These are phyloP conservation scores for Origma solitaria DNA, from an alignment of 2,113 vertebrate genomes.

Conservation along the genomic window DNA sequence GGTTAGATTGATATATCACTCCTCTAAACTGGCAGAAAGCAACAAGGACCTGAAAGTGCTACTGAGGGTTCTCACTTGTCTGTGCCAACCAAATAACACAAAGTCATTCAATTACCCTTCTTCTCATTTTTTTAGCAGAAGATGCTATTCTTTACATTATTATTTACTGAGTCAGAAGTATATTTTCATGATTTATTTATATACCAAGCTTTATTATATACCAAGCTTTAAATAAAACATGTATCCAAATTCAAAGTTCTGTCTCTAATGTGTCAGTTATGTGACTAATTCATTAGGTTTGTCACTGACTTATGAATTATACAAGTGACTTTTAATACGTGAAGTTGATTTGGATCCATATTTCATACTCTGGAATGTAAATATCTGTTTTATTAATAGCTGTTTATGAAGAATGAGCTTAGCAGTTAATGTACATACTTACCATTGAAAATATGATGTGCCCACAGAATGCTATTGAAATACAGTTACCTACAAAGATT, in stretches of 20 bases:
- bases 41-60: background rate
- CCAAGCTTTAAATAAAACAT: constrained; percentile 66
- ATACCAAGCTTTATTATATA: too few species aligned
- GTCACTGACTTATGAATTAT: constrained; percentile 56
- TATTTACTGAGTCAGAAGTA: constrained; percentile 60
- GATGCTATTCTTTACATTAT: constrained; percentile 43
- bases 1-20: background rate
- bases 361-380: constrained; percentile 50
- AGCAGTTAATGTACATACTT: background rate
- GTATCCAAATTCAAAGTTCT: constrained; percentile 9
- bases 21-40: background rate
- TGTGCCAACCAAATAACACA: background rate
- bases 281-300: constrained; percentile 71
- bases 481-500: background rate
- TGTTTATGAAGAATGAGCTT: constrained; percentile 36
- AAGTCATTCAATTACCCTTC: constrained; percentile 27
- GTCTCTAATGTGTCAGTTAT: constrained; percentile 47
- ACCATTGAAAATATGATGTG: background rate
- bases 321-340: constrained; percentile 30
- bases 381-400: constrained; percentile 53
- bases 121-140: background rate
- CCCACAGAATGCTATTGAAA: background rate
- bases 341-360: constrained; percentile 28
- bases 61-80: background rate
- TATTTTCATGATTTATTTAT: constrained; percentile 63